Evolutionary conservation across 2,113 vertebrate genomes (phyloP).

Genomic region (Eublepharis macularius): DNA sequence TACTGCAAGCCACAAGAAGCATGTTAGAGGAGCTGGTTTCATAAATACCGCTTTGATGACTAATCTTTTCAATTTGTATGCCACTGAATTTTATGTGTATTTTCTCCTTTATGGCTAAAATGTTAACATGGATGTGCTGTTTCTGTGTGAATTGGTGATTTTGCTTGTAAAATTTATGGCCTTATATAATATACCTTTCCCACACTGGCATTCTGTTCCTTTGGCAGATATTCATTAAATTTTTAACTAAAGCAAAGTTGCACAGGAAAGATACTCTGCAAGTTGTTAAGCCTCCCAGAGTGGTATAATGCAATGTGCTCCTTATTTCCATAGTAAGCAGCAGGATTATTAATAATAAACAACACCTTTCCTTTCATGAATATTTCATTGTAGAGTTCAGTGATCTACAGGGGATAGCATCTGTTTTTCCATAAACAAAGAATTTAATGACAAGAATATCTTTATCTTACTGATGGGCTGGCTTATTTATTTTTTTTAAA

Average conservation of each 20-base stretch:
- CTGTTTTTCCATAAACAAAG: slow-evolving; percentile 30
- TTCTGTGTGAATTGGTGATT: neutral
- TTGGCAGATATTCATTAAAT: neutral
- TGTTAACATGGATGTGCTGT: neutral
- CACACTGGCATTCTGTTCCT: neutral
- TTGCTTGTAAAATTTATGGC: neutral
- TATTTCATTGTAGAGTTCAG: slow-evolving; percentile 14
- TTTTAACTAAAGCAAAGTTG: neutral
- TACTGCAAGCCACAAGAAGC: neutral
- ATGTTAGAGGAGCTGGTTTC: neutral
- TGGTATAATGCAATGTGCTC: slow-evolving; percentile 14
- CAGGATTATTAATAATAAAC: slow-evolving; percentile 26
- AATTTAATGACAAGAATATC: slow-evolving; percentile 46
- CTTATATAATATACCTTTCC: neutral
- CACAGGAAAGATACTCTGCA: neutral
- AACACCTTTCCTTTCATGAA: neutral
- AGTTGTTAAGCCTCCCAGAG: slow-evolving; percentile 6
- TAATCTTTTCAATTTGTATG: neutral
- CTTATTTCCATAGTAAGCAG: slow-evolving; percentile 30
- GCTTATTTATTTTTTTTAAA: no score
- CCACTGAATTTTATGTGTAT: neutral
- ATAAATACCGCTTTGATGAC: neutral
- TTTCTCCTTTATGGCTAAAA: neutral
- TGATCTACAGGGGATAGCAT: slow-evolving; percentile 21
- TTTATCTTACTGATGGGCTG: slow-evolving; percentile 21